A percentile compares a stretch with the other conserved stretches of the same genome.
Conservation (phyloP, 1,140 invertebrate genomes). For the Drosophila kohkoa region DNA sequence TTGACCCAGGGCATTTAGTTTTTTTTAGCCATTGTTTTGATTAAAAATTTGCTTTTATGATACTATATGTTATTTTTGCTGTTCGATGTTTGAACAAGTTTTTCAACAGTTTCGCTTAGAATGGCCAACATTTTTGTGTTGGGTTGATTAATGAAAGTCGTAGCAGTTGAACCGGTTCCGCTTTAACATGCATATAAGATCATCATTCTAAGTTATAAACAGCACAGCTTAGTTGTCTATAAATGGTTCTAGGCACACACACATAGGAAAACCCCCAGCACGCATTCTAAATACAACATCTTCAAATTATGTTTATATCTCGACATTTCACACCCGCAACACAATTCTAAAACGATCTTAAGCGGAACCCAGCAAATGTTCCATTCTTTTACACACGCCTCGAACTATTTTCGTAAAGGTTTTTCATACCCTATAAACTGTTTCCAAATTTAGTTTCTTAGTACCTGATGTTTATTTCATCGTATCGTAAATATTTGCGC, state of each 20-base stretch:
- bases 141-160: conserved; percentile 68
- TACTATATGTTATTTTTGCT: conserved; percentile 21
- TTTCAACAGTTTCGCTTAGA: conserved; percentile 51
- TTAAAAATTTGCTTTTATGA: conserved; percentile 42
- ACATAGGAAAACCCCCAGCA: conserved; percentile 9
- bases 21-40: conserved; percentile 46
- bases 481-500: too few relatives aligned
- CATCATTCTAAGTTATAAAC: conserved; percentile 44
- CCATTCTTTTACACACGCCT: conserved; percentile 4
- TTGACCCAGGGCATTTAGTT: conserved; percentile 60
- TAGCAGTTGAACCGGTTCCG: conserved; percentile 61
- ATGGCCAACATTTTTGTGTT: conserved; percentile 36
- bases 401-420: conserved; percentile 31
- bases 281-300: conserved; percentile 8
- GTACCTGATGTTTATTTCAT: background rate
- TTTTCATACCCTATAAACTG: background rate
- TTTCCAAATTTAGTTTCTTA: background rate
- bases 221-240: conserved; percentile 9
- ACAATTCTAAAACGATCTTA: conserved; percentile 22
- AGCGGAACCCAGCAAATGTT: background rate
- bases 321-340: conserved; percentile 57
- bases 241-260: background rate
- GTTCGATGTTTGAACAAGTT: conserved; percentile 69
- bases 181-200: conserved; percentile 45
- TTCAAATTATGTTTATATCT: conserved; percentile 4